Base-by-base conservation (phyloP, 2,113 vertebrate genomes). In the Calidris pygmaea region DNA sequence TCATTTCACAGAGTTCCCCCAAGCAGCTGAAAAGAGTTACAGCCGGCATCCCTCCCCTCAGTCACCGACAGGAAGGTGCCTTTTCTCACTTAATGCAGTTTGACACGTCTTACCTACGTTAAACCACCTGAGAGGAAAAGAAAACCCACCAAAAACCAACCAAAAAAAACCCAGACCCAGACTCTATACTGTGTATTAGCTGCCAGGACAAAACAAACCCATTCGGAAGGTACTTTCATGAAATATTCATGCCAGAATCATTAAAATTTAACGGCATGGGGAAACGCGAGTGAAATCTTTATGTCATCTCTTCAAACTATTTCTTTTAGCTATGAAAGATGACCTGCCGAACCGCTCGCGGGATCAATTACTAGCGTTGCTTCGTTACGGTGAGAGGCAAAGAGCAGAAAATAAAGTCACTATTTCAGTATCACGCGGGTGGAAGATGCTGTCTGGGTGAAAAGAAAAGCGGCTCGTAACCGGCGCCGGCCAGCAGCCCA, bases 141-240 rank as follows among this genome's bases (percentile, higher is more conserved):
- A 71, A 90, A 90, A 63, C 24, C 58, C 52, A 93, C 30, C 29
- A 88, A 79, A 90, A 82, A 18, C 9, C 24, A 91, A 50, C 47
- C 20, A 22, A 21, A 56, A 26, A n/a, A 14, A 9, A 32, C 10
- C 55, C 37, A 39, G 37, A 9, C 18, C 70, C 34, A 22, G 58
- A 41, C 32, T 62, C 92, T 89, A 32, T 2, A 74, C 85, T 29
- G 47, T 67, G 20, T 74, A 81, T 58, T 84, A 91, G 75, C 47
- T 88, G 86, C 45, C 85, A 84, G 70, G 82, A 82, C 53, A 90
- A 95, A 95, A 90, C 82, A 68, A 76, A 82, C 56, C 68, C 76
- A 86, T 93, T 95, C 67, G 91, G 75, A 95, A 93, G 52, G 60
- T 82, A 66, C 58, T 90, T 82, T 18, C 90, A 91, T 96, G 90